Base-by-base conservation (phyloP, 1,140 invertebrate genomes). In the Anastrepha obliqua region DNA sequence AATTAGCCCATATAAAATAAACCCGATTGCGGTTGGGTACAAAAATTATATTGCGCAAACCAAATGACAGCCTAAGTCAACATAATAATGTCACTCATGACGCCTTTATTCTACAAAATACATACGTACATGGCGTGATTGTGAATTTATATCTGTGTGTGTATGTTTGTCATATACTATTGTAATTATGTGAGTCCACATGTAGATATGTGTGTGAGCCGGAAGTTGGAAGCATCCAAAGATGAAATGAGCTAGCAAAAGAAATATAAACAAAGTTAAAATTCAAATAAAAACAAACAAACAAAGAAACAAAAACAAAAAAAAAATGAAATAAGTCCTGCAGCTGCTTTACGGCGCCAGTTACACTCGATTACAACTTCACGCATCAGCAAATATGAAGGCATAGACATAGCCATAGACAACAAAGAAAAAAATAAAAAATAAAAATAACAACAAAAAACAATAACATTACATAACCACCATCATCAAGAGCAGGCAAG, bases 301-400 rank as follows among this genome's bases (percentile, higher is more conserved):
- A 62, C 9, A 4, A 62, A 62, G 6, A 55, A 55, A 81, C 17
- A n/a, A 81, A 81, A 81, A 51, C 17, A 5, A 55, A 62, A 8
- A 62, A 62, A 62, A 4, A 4, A 62, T 13, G 6, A 55, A 55
- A 29, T 9, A 9, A 42, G 39, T 47, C 44, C 17, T 55, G 44
- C 47, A 3, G 9, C 47, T 58, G 6, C 9, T 51, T 47, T 17
- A 47, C 74, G 47, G 44, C 47, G 47, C 74, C 74, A 81, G n/a
- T 58, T 55, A 55, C 74, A 55, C 74, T 81, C 74, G 47, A 81
- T 81, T 81, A 81, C 47, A 81, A 20, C 74, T 51, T 81, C n/a
- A 81, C 15, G 47, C 47, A 8, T 42, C 51, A 58, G 20, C 7
- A 51, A 20, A 81, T 47, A 58, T 81, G 15, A 51, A 81, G 15